Conservation (phyloP, 2,888 invertebrate species). For the Megastigmus dorsalis region DNA sequence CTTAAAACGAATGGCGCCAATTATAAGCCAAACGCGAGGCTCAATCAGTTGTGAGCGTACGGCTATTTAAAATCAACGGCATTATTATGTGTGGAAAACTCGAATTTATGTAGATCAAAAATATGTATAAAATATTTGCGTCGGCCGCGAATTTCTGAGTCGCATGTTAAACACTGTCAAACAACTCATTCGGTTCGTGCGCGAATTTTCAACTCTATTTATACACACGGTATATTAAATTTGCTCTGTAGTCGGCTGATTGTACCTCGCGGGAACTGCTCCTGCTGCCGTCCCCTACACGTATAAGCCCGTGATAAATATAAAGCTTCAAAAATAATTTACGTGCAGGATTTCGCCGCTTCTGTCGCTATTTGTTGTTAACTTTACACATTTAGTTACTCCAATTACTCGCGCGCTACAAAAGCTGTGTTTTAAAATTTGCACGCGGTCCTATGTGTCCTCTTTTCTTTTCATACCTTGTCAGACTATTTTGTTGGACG, state of each 20-base stretch:
- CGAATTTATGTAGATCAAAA: background rate
- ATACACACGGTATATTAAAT: conserved; percentile 6
- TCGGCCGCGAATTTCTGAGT: background rate
- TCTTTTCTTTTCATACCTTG: too few species aligned
- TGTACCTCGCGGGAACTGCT: background rate
- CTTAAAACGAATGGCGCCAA: too few species aligned
- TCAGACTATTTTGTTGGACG: too few species aligned
- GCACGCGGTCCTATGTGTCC: too few species aligned
- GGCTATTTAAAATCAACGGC: too few species aligned
- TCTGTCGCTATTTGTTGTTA: background rate
- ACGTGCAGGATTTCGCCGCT: background rate
- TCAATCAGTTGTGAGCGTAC: too few species aligned
- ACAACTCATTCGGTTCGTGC: background rate
- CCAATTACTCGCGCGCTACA: background rate
- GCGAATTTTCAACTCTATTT: conserved; percentile 16
- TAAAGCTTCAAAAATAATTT: conserved; percentile 1
- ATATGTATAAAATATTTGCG: conserved; percentile 5
- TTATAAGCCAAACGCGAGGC: too few species aligned
- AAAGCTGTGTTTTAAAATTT: too few species aligned
- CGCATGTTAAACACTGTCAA: conserved; percentile 2
- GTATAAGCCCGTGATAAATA: background rate
- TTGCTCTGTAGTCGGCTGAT: background rate
- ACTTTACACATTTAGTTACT: too few species aligned
- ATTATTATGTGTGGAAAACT: too few species aligned
- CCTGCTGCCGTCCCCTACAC: too few species aligned